Evolutionary conservation across 2,113 vertebrate genomes (phyloP).

Genomic region (Catagonus wagneri): DNA sequence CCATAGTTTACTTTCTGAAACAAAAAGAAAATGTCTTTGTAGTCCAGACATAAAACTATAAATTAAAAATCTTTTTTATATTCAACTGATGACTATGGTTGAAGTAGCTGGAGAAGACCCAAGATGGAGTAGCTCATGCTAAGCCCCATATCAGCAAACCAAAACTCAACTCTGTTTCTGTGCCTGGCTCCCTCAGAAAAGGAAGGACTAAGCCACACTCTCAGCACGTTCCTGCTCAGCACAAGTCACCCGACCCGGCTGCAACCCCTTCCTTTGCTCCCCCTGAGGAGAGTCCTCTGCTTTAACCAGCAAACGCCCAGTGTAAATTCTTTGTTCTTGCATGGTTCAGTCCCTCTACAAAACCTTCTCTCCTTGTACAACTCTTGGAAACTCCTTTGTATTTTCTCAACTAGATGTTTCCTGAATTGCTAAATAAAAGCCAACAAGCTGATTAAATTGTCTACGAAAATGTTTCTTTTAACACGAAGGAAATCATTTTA

Average conservation of each 20-base stretch:
- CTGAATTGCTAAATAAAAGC: conserved; percentile 22
- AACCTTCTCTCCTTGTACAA: background rate
- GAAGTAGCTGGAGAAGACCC: background rate
- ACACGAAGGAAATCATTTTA: background rate
- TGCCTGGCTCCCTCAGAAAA: background rate
- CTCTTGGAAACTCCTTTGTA: background rate
- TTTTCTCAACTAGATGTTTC: background rate
- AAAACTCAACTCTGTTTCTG: background rate
- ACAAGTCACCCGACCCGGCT: background rate
- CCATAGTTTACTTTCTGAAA: background rate
- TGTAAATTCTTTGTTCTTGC: background rate
- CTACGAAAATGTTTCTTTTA: background rate
- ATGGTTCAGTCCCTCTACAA: background rate
- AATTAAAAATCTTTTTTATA: conserved; percentile 14
- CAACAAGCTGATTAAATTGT: background rate
- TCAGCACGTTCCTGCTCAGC: background rate
- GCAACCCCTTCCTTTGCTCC: background rate
- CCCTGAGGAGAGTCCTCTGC: background rate
- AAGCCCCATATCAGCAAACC: background rate
- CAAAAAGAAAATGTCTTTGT: background rate
- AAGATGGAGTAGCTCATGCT: background rate
- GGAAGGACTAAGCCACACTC: background rate
- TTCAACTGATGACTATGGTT: background rate
- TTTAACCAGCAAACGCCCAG: background rate
- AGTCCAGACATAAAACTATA: background rate